phyloP scores from a whole-genome alignment of 1,140 invertebrate genomes.

The Conus ventricosus region DNA sequence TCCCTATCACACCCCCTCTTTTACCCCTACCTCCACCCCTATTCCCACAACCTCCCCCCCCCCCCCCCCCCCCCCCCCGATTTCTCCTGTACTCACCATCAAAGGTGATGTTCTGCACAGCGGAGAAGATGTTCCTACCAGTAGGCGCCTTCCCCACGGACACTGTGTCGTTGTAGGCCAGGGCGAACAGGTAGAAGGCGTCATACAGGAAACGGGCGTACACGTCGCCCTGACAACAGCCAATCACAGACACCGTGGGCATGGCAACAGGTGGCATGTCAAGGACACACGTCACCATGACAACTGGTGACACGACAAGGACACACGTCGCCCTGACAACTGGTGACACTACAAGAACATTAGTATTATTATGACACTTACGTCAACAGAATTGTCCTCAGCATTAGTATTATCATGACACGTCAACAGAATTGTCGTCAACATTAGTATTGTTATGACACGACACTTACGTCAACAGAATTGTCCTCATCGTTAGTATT shows the following conservation, averaged over 20 bases:
- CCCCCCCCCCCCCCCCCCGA: background rate
- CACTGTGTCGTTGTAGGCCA: conserved; percentile 43
- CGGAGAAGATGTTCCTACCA: conserved; percentile 42
- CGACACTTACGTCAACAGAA: too few relatives aligned
- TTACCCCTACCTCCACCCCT: background rate
- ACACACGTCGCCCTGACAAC: background rate
- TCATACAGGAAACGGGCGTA: conserved; percentile 55
- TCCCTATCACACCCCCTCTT: background rate
- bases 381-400: too few relatives aligned
- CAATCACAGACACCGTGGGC: background rate
- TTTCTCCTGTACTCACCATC: conserved; percentile 37
- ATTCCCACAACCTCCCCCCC: background rate
- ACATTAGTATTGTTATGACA: too few relatives aligned
- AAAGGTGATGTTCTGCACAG: conserved; percentile 39
- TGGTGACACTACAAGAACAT: background rate
- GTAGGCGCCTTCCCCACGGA: conserved; percentile 17
- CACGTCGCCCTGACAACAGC: conserved; percentile 47
- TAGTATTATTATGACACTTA: too few relatives aligned
- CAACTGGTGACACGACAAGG: background rate
- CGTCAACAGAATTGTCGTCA: too few relatives aligned
- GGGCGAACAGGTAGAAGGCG: conserved; percentile 50
- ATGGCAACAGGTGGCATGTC: background rate
- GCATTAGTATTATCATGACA: too few relatives aligned
- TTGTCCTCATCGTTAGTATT: too few relatives aligned
- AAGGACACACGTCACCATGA: background rate